Conservation (phyloP, 2,113 vertebrate genomes). For the Leucopsar rothschildi region DNA sequence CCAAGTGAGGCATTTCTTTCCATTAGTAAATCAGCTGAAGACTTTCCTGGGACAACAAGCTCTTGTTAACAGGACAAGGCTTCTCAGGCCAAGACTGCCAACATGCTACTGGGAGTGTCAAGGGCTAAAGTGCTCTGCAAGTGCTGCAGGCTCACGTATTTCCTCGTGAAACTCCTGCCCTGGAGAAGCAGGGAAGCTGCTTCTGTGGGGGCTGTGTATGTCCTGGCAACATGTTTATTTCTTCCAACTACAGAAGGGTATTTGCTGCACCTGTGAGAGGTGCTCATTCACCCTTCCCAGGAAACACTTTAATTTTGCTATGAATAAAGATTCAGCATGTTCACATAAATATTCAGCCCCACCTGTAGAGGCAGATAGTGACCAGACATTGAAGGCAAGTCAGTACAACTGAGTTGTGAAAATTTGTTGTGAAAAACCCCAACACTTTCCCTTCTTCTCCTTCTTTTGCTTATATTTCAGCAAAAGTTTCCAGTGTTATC, state of each 20-base stretch:
- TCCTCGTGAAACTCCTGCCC: fast-evolving
- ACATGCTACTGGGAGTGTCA: not conserved
- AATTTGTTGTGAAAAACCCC: not conserved
- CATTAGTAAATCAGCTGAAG: slow-evolving; percentile 8
- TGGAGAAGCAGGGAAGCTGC: not conserved
- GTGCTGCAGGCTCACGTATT: not conserved
- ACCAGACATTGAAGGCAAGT: not conserved
- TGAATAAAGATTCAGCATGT: not conserved
- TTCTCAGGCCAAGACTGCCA: not conserved
- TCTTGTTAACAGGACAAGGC: not conserved
- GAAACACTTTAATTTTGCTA: not conserved
- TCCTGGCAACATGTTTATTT: not conserved
- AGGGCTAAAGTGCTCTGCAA: not conserved
- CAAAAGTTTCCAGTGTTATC: not conserved
- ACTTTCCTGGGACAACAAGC: not conserved
- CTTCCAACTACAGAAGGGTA: not conserved
- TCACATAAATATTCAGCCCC: not conserved
- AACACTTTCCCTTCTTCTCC: not conserved
- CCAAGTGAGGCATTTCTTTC: slow-evolving; percentile 51
- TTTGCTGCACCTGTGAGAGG: not conserved
- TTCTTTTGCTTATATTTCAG: not conserved
- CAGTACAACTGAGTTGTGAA: not conserved
- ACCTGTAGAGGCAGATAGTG: not conserved
- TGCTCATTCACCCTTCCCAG: not conserved
- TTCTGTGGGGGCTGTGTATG: not conserved